Percentiles rank a stretch among this genome's conserved stretches.
Conservation (phyloP, 2,888 invertebrate species). For the Nomada fabriciana region DNA sequence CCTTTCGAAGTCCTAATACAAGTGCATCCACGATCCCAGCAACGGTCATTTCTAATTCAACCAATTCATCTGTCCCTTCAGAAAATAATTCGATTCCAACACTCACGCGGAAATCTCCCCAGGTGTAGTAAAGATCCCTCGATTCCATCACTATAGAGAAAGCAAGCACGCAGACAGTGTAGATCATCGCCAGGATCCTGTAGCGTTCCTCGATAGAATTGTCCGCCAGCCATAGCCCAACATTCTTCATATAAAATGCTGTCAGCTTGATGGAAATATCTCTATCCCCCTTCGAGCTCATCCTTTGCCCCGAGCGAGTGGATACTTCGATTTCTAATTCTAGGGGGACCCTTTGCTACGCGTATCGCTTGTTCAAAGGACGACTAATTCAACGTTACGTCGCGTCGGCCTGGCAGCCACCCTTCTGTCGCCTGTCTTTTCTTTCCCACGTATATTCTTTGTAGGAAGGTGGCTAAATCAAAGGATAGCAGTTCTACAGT, state of each 20-base stretch:
- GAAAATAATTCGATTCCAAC: too few relatives aligned
- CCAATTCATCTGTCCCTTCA: too few relatives aligned
- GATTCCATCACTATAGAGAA: constrained; percentile 43
- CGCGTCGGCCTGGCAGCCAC: not conserved
- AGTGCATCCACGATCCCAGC: too few relatives aligned
- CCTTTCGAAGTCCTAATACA: too few relatives aligned
- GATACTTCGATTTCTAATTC: not conserved
- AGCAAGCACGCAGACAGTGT: constrained; percentile 47
- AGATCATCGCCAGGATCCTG: constrained; percentile 53
- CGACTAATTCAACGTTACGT: not conserved
- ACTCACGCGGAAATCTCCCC: constrained; percentile 70
- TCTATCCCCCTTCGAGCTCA: not conserved
- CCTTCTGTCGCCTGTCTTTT: not conserved
- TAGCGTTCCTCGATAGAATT: constrained; percentile 44
- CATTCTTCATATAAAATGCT: constrained; percentile 66
- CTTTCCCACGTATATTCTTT: not conserved
- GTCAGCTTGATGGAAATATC: constrained; percentile 51
- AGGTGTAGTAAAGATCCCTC: constrained; percentile 65
- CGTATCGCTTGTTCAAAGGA: not conserved
- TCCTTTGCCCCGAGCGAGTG: not conserved
- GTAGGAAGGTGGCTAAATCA: not conserved
- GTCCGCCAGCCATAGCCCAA: constrained; percentile 68
- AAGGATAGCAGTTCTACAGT: not conserved
- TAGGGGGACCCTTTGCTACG: too few relatives aligned
- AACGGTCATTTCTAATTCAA: too few relatives aligned